Conservation (phyloP, 2,888 invertebrate genomes). For the Oligia latruncula region DNA sequence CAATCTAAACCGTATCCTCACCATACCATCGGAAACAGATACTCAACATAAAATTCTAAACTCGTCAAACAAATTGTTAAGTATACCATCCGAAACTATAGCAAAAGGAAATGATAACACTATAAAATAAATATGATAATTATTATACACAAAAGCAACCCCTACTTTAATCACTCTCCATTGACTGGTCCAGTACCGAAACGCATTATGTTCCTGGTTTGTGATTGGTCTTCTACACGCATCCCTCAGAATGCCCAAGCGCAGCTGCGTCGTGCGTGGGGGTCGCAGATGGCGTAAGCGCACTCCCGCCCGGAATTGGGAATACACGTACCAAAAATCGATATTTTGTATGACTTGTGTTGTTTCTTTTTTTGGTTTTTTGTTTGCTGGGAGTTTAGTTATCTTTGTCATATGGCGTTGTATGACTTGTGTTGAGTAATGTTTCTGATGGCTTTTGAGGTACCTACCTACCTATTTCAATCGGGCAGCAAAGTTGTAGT, state of each 20-base stretch:
- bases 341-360: slow-evolving; percentile 71
- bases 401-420: slow-evolving; percentile 24
- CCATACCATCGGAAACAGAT: slow-evolving; percentile 29
- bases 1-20: background rate
- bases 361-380: slow-evolving; percentile 45
- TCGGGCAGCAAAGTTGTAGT: background rate
- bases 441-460: background rate
- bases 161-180: slow-evolving; percentile 63
- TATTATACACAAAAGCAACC: slow-evolving; percentile 57
- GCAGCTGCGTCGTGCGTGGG: slow-evolving; percentile 88
- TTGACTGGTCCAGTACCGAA: slow-evolving; percentile 49
- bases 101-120: slow-evolving; percentile 63
- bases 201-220: slow-evolving; percentile 57
- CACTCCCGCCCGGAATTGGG: slow-evolving; percentile 74
- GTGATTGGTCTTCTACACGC: slow-evolving; percentile 68
- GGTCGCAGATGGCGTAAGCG: slow-evolving; percentile 85
- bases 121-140: slow-evolving; percentile 59
- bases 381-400: slow-evolving; percentile 49
- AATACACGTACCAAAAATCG: slow-evolving; percentile 75
- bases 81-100: slow-evolving; percentile 32
- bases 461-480: background rate
- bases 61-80: slow-evolving; percentile 38
- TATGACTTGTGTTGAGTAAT: background rate
- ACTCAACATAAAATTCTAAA: slow-evolving; percentile 32
- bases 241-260: slow-evolving; percentile 69